Base-by-base conservation (phyloP, 2,797 vertebrate genomes). In the Dermochelys coriacea region DNA sequence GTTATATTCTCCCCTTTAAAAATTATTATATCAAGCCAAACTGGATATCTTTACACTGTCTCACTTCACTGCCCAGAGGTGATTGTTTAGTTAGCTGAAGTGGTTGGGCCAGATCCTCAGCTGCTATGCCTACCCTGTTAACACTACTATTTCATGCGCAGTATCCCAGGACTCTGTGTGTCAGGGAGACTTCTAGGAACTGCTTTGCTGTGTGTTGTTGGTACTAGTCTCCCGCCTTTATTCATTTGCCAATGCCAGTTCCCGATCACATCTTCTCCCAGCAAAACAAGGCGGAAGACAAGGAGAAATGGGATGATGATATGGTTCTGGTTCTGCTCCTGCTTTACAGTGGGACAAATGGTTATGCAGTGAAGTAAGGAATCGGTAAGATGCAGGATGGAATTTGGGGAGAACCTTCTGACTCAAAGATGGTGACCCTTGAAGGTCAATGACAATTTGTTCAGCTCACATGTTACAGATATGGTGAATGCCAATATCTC, bases 11-110 rank as follows among this genome's bases (percentile, higher is more conserved):
- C 7, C 61, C 31, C 34, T 64, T n/a, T 64, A 64, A 64, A n/a
- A n/a, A n/a, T 64, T 64, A 64, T n/a, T 64, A 64, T 64, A 75
- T 71, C 52, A 75, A 61, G 88, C 45, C 84, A 18, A 64, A 64
- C 6, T 64, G 34, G 34, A 16, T 34, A 64, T n/a, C 34, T 64
- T 74, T 74, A 19, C 10, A 45, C 6, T 41, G 37, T 74, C 6
- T 23, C 37, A n/a, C 52, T 87, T 45, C 31, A n/a, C 6, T 23
- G 14, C 34, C 21, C 61, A 10, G 61, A 1, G 2, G 27, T 50
- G 16, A 1, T 0, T 80, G n/a, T 74, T 81, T 87, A 81, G 8
- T 23, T 11, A 54, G 19, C 18, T 2, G 0, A 85, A 3, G 15
- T 68, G 55, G 6, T 19, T 90, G 34, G 61, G 5, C 75, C 8